A percentile compares a stretch with the other conserved stretches of the same genome.
Conservation (phyloP, 2,888 invertebrate genomes). For the Dicycla oo region DNA sequence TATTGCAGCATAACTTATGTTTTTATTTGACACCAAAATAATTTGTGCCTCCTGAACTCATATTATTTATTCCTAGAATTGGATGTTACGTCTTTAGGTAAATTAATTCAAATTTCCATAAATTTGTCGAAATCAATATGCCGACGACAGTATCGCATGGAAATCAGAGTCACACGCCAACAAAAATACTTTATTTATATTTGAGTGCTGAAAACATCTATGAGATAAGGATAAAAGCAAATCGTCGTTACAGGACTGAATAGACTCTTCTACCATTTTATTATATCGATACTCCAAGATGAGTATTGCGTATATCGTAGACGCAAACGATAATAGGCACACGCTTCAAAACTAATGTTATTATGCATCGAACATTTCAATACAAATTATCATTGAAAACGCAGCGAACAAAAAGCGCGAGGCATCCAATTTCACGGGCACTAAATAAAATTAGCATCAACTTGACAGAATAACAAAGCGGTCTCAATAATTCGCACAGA, state of each 20-base stretch:
- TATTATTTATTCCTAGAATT: background rate
- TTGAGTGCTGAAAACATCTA: conserved; percentile 40
- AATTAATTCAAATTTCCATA: background rate
- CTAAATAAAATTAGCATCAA: conserved; percentile 89
- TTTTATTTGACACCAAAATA: conserved; percentile 16
- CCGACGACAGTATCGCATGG: background rate
- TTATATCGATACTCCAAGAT: conserved; percentile 73
- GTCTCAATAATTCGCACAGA: conserved; percentile 86
- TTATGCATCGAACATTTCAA: conserved; percentile 80
- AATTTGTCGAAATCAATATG: conserved; percentile 2
- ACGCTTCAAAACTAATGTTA: conserved; percentile 69
- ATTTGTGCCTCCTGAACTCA: background rate
- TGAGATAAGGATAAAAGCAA: conserved; percentile 86
- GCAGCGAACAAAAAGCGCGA: conserved; percentile 76
- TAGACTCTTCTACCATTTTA: conserved; percentile 80
- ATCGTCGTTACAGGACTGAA: conserved; percentile 79
- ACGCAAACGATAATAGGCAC: conserved; percentile 66
- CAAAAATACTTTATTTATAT: conserved; percentile 50
- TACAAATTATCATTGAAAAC: conserved; percentile 78
- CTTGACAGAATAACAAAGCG: conserved; percentile 87
- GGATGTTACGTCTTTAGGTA: no score
- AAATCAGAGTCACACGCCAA: conserved; percentile 12
- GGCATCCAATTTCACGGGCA: conserved; percentile 87
- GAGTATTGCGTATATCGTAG: conserved; percentile 69
- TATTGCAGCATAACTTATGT: background rate